These are phyloP conservation scores for Centropristis striata DNA, from an alignment of 2,113 vertebrate genomes.

Conservation along the genomic window DNA sequence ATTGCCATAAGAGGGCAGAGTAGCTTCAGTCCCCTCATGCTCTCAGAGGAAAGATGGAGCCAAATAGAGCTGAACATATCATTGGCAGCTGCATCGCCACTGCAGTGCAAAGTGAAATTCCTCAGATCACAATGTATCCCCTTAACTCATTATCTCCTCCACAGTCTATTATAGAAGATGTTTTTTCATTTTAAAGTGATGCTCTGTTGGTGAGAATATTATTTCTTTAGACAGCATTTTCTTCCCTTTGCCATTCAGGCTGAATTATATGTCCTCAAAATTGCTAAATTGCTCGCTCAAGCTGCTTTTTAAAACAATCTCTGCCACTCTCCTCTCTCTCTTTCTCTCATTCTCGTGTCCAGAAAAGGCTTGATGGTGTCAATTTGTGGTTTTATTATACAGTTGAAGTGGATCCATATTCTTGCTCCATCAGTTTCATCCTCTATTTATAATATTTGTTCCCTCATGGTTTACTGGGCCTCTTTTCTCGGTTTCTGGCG, in stretches of 20 bases:
- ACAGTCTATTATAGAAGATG: not conserved
- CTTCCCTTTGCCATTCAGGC: not conserved
- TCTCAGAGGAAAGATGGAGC: conserved; percentile 54
- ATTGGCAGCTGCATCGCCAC: conserved; percentile 69
- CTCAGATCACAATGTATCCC: conserved; percentile 63
- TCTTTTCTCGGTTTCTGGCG: not conserved
- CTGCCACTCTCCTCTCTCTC: not conserved
- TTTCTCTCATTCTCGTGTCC: not conserved
- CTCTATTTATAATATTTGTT: conserved; percentile 26
- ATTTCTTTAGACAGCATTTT: conserved; percentile 25
- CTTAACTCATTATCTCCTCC: conserved; percentile 34
- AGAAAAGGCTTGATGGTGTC: conserved; percentile 16
- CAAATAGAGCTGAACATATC: conserved; percentile 71
- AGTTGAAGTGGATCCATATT: conserved; percentile 12
- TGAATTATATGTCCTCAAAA: conserved; percentile 35
- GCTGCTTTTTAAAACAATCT: conserved; percentile 39
- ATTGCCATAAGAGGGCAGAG: conserved; percentile 75
- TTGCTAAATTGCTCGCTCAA: conserved; percentile 30
- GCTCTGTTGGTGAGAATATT: conserved; percentile 8
- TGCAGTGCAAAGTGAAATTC: conserved; percentile 67
- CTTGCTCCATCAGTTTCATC: conserved; percentile 10
- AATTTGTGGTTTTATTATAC: conserved; percentile 22
- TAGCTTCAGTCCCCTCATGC: conserved; percentile 48
- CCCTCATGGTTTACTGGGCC: not conserved
- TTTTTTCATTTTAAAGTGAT: conserved; percentile 7